Evolutionary conservation across 2,113 vertebrate species (phyloP).

Genomic region (Thryonomys swinderianus): DNA sequence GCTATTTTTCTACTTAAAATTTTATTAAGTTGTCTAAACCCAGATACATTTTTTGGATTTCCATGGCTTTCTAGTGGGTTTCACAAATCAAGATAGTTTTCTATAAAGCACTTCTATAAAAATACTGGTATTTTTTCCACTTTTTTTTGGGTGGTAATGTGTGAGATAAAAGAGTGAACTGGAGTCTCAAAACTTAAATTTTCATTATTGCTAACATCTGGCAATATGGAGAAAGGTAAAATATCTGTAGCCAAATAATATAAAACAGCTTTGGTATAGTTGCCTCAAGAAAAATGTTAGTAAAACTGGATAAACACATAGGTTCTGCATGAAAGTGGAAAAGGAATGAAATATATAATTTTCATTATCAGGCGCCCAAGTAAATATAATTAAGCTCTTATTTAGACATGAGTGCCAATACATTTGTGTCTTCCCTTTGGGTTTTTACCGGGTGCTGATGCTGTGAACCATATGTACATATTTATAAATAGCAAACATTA

Average conservation of each 20-base stretch:
- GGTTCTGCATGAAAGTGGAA: neutral
- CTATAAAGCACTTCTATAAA: neutral
- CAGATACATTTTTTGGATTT: neutral
- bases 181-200: neutral
- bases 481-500: slow-evolving; percentile 76
- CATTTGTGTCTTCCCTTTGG: slow-evolving; percentile 64
- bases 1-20: neutral
- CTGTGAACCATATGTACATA: slow-evolving; percentile 73
- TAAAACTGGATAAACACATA: neutral
- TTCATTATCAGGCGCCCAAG: slow-evolving; percentile 39
- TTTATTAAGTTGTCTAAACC: neutral
- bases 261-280: neutral
- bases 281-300: neutral
- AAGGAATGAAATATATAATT: slow-evolving; percentile 27
- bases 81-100: neutral
- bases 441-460: slow-evolving; percentile 56
- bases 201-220: neutral
- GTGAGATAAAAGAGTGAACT: neutral
- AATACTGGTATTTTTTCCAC: neutral
- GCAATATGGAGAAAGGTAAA: neutral
- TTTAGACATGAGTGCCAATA: slow-evolving; percentile 55
- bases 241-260: neutral
- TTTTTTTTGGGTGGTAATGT: neutral
- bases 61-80: neutral
- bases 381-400: slow-evolving; percentile 77